Percentiles rank a stretch among this genome's conserved stretches.
Conservation (phyloP, 2,113 vertebrate species). For the Pteropus alecto region DNA sequence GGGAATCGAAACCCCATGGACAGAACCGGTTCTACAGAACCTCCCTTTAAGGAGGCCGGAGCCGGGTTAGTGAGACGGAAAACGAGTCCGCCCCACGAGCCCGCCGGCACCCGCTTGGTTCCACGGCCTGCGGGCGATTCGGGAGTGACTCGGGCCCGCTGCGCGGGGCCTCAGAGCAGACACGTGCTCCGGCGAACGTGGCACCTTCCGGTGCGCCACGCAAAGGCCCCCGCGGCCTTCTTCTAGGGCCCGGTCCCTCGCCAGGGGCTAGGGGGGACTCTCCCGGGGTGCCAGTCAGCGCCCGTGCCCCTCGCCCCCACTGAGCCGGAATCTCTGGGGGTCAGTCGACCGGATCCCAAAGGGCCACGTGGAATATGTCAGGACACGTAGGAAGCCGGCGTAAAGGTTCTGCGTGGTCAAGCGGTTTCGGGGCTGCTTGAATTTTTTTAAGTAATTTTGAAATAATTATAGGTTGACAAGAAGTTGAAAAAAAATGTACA, state of each 20-base stretch:
- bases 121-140: not conserved
- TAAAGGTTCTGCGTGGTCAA: not conserved
- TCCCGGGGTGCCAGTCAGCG: not conserved
- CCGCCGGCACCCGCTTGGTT: not conserved
- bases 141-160: not conserved
- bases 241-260: not conserved
- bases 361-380: not conserved
- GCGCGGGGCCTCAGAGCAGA: not conserved
- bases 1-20: not conserved
- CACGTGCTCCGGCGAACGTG: not conserved
- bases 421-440: not conserved
- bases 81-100: not conserved
- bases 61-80: conserved; percentile 58
- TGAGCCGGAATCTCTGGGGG: not conserved
- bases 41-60: conserved; percentile 20
- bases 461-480: not conserved
- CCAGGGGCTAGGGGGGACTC: no score
- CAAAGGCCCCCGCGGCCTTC: not conserved
- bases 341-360: not conserved
- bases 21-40: not conserved
- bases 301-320: not conserved
- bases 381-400: not conserved
- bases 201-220: not conserved
- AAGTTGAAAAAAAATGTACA: not conserved
- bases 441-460: not conserved